Conservation (phyloP, 2,888 invertebrate species). For the Zonitis immaculata region DNA sequence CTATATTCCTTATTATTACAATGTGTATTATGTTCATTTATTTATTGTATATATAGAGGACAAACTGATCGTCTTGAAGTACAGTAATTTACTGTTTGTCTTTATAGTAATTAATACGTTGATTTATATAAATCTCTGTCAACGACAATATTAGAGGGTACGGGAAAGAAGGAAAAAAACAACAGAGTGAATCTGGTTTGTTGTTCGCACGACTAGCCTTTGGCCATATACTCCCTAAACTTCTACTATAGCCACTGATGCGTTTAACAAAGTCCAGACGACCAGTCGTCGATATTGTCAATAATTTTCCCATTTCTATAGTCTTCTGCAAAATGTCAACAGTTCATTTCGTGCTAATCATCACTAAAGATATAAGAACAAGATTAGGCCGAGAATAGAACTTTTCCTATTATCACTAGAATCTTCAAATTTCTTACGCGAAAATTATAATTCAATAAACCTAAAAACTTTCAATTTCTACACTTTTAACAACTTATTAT, state of each 20-base stretch:
- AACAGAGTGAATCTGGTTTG: conserved; percentile 39
- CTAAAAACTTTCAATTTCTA: no score
- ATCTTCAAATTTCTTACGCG: no score
- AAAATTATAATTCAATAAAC: no score
- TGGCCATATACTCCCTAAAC: conserved; percentile 25
- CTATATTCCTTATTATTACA: no score
- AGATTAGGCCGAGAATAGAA: no score
- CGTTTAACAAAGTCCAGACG: conserved; percentile 34
- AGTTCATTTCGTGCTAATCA: neutral
- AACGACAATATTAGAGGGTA: no score
- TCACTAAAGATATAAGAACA: neutral
- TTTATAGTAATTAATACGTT: conserved; percentile 35
- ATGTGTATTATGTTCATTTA: no score
- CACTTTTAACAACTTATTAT: no score
- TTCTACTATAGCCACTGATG: conserved; percentile 32
- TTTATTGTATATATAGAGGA: no score
- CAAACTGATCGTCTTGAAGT: conserved; percentile 17
- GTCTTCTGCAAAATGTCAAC: neutral
- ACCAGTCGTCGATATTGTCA: neutral
- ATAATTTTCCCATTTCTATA: conserved; percentile 16
- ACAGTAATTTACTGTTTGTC: conserved; percentile 23
- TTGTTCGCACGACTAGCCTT: conserved; percentile 40
- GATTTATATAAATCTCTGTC: conserved; percentile 41
- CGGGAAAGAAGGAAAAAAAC: no score
- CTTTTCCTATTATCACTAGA: no score